A percentile compares a stretch with the other conserved stretches of the same genome.
phyloP scores from a whole-genome alignment of 2,888 invertebrate species.

The Acrocyrtus sp. region DNA sequence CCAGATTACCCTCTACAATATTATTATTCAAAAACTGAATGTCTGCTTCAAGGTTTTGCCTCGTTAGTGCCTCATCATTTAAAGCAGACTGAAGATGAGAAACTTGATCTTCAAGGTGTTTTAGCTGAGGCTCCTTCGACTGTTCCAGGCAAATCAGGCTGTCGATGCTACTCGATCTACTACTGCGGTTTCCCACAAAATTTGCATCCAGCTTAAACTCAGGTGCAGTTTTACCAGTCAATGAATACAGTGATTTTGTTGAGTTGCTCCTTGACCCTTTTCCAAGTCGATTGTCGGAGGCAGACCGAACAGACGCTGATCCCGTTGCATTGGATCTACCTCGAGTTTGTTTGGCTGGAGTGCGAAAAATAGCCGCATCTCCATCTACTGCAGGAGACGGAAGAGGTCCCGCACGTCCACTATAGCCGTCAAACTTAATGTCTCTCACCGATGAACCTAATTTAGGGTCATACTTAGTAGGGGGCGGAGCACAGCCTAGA shows the following conservation, averaged over 20 bases:
- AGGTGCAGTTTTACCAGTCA: too few relatives aligned
- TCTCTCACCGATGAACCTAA: neutral
- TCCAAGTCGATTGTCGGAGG: constrained; percentile 6
- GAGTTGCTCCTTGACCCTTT: too few relatives aligned
- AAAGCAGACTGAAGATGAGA: neutral
- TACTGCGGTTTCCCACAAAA: too few relatives aligned
- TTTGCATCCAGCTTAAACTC: too few relatives aligned
- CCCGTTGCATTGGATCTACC: neutral
- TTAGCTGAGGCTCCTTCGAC: too few relatives aligned
- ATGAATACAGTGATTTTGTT: too few relatives aligned
- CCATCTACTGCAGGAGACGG: neutral
- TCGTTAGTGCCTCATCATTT: too few relatives aligned
- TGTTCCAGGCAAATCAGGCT: too few relatives aligned
- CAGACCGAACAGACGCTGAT: constrained; percentile 4
- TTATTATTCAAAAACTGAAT: too few relatives aligned
- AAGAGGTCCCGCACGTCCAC: neutral
- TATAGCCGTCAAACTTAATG: constrained; percentile 13
- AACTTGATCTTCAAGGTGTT: neutral
- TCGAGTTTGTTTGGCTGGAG: neutral
- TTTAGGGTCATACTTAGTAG: constrained; percentile 23
- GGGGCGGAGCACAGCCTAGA: constrained; percentile 20
- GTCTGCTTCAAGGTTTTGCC: too few relatives aligned
- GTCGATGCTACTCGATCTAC: too few relatives aligned
- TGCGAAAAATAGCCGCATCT: constrained; percentile 2
- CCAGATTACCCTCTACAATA: too few relatives aligned